A percentile compares a stretch with the other conserved stretches of the same genome.
Conservation (phyloP, 2,888 invertebrate species). For the Apeira syringaria region DNA sequence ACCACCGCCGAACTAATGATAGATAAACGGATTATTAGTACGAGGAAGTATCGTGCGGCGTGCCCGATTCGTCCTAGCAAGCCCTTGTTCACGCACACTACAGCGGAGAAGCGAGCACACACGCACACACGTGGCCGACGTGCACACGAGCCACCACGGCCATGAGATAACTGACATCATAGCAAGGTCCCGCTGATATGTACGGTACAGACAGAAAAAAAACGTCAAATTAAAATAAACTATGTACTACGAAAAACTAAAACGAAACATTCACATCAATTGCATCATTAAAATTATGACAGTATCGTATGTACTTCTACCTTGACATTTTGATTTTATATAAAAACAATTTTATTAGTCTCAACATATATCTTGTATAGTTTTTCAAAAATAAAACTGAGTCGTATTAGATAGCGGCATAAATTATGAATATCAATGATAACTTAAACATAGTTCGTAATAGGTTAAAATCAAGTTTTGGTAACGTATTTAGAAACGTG, state of each 20-base stretch:
- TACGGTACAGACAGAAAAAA: constrained; percentile 50
- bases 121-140: constrained; percentile 30
- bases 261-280: constrained; percentile 13
- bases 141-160: constrained; percentile 47
- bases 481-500: constrained; percentile 2
- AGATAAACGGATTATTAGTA: constrained; percentile 61
- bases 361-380: too few relatives aligned
- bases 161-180: constrained; percentile 80
- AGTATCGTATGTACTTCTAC: background rate
- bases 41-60: constrained; percentile 74
- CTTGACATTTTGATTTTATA: constrained; percentile 14
- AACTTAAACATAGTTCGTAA: background rate
- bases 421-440: background rate
- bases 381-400: background rate
- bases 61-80: constrained; percentile 69
- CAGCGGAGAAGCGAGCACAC: constrained; percentile 20
- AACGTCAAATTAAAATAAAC: background rate
- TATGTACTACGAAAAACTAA: background rate
- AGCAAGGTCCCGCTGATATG: constrained; percentile 65
- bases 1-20: constrained; percentile 55
- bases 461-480: too few relatives aligned
- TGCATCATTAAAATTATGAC: constrained; percentile 4
- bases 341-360: constrained; percentile 1
- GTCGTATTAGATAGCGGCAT: background rate
- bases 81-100: constrained; percentile 49